Evolutionary conservation across 2,113 vertebrate species (phyloP), one percentile per base, ranked within the genome.

Genomic region (Percina caprodes): DNA sequence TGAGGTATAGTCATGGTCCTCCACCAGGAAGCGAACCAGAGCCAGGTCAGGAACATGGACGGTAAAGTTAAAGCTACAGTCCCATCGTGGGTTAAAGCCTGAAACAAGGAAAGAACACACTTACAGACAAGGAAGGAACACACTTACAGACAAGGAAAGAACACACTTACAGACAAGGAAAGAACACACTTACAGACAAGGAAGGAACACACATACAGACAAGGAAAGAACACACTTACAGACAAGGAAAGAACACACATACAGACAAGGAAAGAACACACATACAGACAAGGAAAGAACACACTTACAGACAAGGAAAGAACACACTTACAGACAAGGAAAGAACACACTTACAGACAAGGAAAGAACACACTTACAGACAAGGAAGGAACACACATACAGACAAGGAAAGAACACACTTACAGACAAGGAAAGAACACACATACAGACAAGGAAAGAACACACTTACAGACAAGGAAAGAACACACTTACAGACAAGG

Each of bases 41-140:
- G 94, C 97, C 94, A 99, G 90, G 77, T 98, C 97, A 0, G 98
- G 98, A 12, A 33, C 96, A 39, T 94, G 91, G 69, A 99, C 52
- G 58, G 95, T 94, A 88, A 99, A 98, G 83, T 94, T 94, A 76
- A 99, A 96, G 3, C 91, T 96, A 65, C 92, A 92, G 83, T 95
- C 93, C 98, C 98, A 99, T 49, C 74, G 86, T 0, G 98, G 98
- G 88, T 98, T 99, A 90, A 99, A 99, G 12, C 98, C 98, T 99
- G 74, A 18, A 69, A 51, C 10, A 58, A 13, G 26, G 2, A 76
- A 19, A 63, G 9, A 67, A 23, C n/a, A 61, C 1, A 14, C 13
- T 35, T 16, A 58, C 1, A 70, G 1, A 69, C 2, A 30, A 30
- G 26, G 26, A 30, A 30, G 3, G 26, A 30, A 30, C 26, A 30